Percentiles rank a stretch among this genome's conserved stretches.
Evolutionary conservation across 2,888 invertebrate genomes (phyloP).

Genomic region (Cephus spinipes): DNA sequence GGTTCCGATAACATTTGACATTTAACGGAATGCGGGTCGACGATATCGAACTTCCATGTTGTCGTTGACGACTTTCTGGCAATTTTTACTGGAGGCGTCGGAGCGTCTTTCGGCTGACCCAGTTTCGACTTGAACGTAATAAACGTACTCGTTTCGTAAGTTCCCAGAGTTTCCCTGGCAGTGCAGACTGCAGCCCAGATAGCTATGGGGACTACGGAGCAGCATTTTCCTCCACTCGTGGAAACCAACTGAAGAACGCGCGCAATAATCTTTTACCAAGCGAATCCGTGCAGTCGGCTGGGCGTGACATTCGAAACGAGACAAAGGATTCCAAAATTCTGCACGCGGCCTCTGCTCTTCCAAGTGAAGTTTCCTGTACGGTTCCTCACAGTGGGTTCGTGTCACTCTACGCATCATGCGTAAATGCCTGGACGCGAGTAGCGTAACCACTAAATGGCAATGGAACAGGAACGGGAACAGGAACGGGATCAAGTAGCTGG

Average conservation of each 20-base stretch:
- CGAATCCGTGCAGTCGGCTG: not conserved
- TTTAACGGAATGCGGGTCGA: not conserved
- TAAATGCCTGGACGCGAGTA: not conserved
- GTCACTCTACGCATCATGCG: not conserved
- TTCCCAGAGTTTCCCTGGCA: not conserved
- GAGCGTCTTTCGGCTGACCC: not conserved
- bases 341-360: not conserved
- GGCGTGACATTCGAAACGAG: not conserved
- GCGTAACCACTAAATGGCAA: constrained; percentile 72
- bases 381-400: not conserved
- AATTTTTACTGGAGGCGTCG: not conserved
- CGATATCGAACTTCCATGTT: constrained; percentile 71
- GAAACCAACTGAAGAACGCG: not conserved
- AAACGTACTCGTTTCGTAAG: not conserved
- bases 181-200: not conserved
- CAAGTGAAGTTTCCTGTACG: not conserved
- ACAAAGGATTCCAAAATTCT: not conserved
- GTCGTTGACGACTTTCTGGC: constrained; percentile 70
- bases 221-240: not conserved
- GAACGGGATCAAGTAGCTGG: constrained; percentile 24
- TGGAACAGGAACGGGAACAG: constrained; percentile 58
- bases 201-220: not conserved
- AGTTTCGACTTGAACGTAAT: not conserved
- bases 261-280: not conserved
- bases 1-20: constrained; percentile 1